These are phyloP conservation scores for Onychomys leucogaster DNA, from an alignment of 2,797 vertebrate genomes.

Conservation along the genomic window DNA sequence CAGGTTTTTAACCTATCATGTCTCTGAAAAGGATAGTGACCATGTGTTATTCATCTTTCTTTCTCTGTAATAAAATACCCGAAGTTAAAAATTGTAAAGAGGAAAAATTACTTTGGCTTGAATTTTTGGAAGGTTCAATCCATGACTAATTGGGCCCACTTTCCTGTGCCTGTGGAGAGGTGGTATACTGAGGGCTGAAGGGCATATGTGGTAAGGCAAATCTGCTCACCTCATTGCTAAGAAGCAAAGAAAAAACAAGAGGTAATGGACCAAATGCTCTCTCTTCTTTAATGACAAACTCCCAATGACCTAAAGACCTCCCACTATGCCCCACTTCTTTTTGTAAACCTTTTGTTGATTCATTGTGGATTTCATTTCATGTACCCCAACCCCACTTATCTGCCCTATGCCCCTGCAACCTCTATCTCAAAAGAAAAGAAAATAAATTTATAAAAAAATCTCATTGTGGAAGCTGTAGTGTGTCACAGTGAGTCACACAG, in stretches of 20 bases:
- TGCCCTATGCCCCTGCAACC: not conserved
- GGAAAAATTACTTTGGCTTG: not conserved
- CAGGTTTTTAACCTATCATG: not conserved
- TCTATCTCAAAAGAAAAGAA: not conserved
- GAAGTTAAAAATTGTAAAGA: not conserved
- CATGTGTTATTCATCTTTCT: not conserved
- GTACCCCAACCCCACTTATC: not conserved
- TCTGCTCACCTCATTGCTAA: not conserved
- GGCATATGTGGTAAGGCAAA: not conserved
- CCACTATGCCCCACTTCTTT: not conserved
- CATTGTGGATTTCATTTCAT: not conserved
- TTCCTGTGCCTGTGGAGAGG: not conserved
- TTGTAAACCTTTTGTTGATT: not conserved
- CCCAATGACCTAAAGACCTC: not conserved
- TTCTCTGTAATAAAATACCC: not conserved
- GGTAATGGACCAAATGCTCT: not conserved
- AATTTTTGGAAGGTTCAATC: not conserved
- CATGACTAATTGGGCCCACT: not conserved
- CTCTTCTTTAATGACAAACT: not conserved
- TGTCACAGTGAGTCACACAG: not conserved
- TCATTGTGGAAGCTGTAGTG: not conserved
- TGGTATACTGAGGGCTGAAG: not conserved
- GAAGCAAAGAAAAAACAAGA: not conserved
- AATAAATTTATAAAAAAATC: not conserved
- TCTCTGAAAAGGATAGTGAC: not conserved